Conservation (phyloP, 2,113 vertebrate genomes). For the Halcyon senegalensis region DNA sequence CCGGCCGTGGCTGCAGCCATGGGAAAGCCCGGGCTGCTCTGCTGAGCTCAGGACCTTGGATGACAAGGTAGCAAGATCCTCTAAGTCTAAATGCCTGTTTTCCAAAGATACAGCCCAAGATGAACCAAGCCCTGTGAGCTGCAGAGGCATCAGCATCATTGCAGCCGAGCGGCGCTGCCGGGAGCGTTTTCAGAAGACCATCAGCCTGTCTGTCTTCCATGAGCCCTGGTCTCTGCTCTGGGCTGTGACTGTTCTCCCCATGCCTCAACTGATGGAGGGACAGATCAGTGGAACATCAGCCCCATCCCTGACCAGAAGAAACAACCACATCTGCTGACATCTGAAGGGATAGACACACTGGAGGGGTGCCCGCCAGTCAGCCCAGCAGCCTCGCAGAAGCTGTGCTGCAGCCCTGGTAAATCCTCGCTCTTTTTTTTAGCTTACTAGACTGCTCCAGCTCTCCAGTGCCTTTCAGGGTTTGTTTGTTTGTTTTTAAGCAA, state of each 20-base stretch:
- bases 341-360: rapidly evolving
- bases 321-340: background rate
- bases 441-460: background rate
- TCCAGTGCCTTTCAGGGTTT: background rate
- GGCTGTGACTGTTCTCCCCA: background rate
- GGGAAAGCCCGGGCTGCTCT: background rate
- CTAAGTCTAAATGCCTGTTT: background rate
- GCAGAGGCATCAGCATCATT: rapidly evolving
- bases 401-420: background rate
- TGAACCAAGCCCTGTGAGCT: background rate
- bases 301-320: background rate
- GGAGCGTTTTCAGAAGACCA: background rate
- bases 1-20: rapidly evolving
- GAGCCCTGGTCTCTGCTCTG: background rate
- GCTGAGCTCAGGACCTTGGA: background rate
- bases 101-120: background rate
- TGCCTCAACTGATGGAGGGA: background rate
- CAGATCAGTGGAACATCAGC: background rate
- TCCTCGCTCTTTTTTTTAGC: background rate
- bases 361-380: rapidly evolving
- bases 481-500: conserved; percentile 34
- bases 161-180: background rate
- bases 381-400: rapidly evolving
- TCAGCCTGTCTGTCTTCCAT: rapidly evolving
- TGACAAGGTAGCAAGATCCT: background rate